Conservation (phyloP, 2,113 vertebrate genomes). For the Saiga tatarica region DNA sequence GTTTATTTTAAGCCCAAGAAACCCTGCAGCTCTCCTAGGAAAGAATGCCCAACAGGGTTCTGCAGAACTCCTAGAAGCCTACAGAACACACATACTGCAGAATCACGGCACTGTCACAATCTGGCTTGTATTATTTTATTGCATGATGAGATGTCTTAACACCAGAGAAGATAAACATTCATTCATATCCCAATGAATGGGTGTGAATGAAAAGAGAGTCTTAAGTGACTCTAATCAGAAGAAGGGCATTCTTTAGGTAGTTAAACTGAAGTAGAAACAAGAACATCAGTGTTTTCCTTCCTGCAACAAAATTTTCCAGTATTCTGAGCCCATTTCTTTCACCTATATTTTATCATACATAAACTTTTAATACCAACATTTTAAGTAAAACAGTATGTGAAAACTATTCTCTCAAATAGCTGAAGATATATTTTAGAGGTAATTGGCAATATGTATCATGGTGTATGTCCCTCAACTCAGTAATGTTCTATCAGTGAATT, state of each 20-base stretch:
- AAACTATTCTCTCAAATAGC: neutral
- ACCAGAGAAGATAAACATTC: neutral
- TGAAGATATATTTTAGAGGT: neutral
- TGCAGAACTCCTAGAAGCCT: neutral
- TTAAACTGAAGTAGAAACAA: neutral
- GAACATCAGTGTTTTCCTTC: neutral
- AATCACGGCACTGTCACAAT: accelerated
- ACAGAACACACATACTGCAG: neutral
- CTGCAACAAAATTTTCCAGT: neutral
- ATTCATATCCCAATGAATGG: neutral
- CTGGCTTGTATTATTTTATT: neutral
- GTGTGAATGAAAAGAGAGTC: neutral
- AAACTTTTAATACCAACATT: neutral
- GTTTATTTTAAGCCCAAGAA: neutral
- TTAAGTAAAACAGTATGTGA: slow-evolving; percentile 5
- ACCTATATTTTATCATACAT: neutral
- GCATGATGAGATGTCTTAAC: neutral
- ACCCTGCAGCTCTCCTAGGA: neutral
- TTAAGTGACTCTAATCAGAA: neutral
- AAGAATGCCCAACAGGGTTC: neutral
- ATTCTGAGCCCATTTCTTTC: neutral
- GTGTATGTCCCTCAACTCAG: neutral
- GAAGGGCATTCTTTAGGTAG: neutral
- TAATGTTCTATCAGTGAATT: neutral
- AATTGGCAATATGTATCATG: neutral